Base-by-base conservation (phyloP, 2,113 vertebrate genomes). In the Oenanthe oenanthe region DNA sequence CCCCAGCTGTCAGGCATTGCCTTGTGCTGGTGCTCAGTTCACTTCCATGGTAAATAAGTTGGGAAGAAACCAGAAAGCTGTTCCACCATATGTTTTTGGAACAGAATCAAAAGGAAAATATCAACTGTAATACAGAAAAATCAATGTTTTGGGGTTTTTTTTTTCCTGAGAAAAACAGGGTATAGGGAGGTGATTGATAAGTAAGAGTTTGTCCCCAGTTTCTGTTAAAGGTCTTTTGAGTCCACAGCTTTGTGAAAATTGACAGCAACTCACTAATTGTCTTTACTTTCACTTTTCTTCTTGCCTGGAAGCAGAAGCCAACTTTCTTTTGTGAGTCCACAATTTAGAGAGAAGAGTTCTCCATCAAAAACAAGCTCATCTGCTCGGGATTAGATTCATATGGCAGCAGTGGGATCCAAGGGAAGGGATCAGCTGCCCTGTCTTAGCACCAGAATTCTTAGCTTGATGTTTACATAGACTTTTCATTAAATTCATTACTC, bases 401-500 rank as follows among this genome's bases (percentile, higher is more conserved):
- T 73, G 66, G 42, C 19, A 85, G 63, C 47, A 77, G 54, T 68
- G 81, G 92, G 89, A 73, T 96, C 93, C 92, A 56, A 93, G 61
- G 48, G 90, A 91, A 94, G 40, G 62, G 85, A 92, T 90, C 87
- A 87, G 51, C 85, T 96, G 94, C 56, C 80, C 85, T 73, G 75
- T 95, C 72, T 98, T 91, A 96, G 79, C 93, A 88, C 84, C 70
- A 72, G 63, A 94, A 95, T 95, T 92, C 89, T 95, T 76, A 94
- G 60, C 76, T 85, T 95, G 75, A 92, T 70, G 76, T 53, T 96
- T 91, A 87, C 89, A 87, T 66, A 83, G 77, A 53, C 72, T 92
- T 92, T 93, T 88, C 68, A 95, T 95, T 97, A 92, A 96, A 92
- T 94, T 87, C 89, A 95, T 96, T 97, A 95, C 95, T 97, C 78